Conservation (phyloP, 2,797 vertebrate species). For the Sebastes oblongus region DNA sequence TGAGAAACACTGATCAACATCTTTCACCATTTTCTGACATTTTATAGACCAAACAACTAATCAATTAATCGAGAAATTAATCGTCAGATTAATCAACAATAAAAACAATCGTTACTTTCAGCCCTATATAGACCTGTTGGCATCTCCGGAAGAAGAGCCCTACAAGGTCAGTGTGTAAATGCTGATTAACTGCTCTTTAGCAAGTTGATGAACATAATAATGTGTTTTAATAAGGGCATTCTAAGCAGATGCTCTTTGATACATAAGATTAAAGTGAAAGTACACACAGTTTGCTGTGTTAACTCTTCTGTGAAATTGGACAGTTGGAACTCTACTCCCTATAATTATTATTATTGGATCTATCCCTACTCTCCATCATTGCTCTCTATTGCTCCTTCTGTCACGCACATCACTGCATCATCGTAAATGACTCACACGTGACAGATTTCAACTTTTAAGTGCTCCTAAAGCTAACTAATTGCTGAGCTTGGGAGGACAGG, state of each 20-base stretch:
- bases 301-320: conserved; percentile 13
- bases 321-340: not conserved
- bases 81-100: too few species aligned
- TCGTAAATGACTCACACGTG: conserved; percentile 23
- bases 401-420: not conserved
- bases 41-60: too few species aligned
- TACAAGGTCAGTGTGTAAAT: conserved; percentile 1
- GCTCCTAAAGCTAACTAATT: conserved; percentile 40
- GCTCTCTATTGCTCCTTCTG: not conserved
- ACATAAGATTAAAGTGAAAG: not conserved
- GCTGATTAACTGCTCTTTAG: conserved; percentile 16
- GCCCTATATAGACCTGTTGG: conserved; percentile 5
- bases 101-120: too few species aligned
- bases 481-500: conserved; percentile 37
- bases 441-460: conserved; percentile 6
- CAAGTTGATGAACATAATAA: conserved; percentile 16
- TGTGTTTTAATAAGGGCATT: conserved; percentile 15
- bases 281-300: not conserved
- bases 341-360: conserved; percentile 8
- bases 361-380: not conserved
- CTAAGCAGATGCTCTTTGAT: conserved; percentile 20
- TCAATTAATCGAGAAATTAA: too few species aligned
- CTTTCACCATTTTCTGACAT: too few species aligned
- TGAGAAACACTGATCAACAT: too few species aligned
- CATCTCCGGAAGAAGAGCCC: not conserved